Conservation (phyloP, 2,797 vertebrate species). For the Columba guinea region DNA sequence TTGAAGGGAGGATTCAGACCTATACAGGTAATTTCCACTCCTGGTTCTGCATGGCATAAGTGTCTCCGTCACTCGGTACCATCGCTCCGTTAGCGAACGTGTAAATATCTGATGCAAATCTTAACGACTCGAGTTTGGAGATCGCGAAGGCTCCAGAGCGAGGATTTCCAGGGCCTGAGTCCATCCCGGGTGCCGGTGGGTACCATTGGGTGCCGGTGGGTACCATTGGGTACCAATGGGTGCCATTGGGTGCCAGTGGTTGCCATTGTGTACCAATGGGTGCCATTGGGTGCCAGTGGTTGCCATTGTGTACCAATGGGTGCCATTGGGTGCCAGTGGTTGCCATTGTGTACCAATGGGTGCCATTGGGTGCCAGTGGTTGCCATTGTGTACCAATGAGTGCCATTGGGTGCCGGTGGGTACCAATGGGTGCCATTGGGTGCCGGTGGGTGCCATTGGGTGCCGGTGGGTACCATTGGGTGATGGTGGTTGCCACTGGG, state of each 20-base stretch:
- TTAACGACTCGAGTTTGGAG: not conserved
- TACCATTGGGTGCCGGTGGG: not conserved
- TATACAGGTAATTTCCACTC: slow-evolving; percentile 83
- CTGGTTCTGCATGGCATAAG: slow-evolving; percentile 79
- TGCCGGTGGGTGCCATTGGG: too few relatives aligned
- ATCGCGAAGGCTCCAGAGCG: not conserved
- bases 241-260: not conserved
- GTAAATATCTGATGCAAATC: not conserved
- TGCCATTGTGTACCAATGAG: too few relatives aligned
- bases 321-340: not conserved
- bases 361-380: not conserved
- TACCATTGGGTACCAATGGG: too few relatives aligned
- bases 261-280: too few relatives aligned
- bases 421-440: not conserved
- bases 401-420: not conserved
- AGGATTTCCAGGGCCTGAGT: not conserved
- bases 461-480: too few relatives aligned
- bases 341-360: not conserved
- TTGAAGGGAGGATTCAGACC: slow-evolving; percentile 99
- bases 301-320: not conserved
- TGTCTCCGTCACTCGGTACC: slow-evolving; percentile 44
- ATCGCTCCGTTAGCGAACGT: not conserved
- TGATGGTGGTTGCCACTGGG: not conserved
- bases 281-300: not conserved
- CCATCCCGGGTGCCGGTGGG: not conserved